Evolutionary conservation across 2,797 vertebrate species (phyloP).

Genomic region (Lacerta viridis): DNA sequence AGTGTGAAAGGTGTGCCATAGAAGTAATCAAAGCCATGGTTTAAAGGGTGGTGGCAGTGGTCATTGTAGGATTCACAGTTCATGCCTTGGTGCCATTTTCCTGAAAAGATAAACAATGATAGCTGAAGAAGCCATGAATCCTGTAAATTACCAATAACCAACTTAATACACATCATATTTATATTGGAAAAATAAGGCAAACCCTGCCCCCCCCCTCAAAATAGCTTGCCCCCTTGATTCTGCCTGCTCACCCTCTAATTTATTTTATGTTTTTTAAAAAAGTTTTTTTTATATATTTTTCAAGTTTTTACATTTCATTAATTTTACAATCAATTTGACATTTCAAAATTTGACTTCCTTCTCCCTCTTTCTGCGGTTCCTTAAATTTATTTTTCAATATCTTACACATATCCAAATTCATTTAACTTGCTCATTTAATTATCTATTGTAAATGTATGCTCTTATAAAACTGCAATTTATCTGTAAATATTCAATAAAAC

Average conservation of each 20-base stretch:
- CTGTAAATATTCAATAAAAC: too few species aligned
- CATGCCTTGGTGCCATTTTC: slow-evolving; percentile 91
- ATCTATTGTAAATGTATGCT: too few species aligned
- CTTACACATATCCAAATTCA: too few species aligned
- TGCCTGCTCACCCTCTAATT: background rate
- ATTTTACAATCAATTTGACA: too few species aligned
- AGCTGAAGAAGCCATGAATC: background rate
- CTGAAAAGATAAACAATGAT: slow-evolving; percentile 64
- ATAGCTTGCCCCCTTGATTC: background rate
- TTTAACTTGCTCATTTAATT: too few species aligned
- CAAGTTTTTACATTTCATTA: too few species aligned
- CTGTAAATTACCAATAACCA: background rate
- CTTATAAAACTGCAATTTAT: too few species aligned
- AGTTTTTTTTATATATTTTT: too few species aligned
- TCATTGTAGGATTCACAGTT: slow-evolving; percentile 86
- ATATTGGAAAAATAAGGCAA: background rate
- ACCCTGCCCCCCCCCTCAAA: background rate
- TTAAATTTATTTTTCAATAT: too few species aligned
- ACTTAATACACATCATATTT: background rate
- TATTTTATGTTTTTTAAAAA: too few species aligned
- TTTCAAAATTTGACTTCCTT: too few species aligned
- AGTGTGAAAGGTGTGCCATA: slow-evolving; percentile 88
- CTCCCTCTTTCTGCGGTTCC: too few species aligned
- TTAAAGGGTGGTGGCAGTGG: slow-evolving; percentile 91
- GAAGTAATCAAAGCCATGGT: slow-evolving; percentile 90